Conservation (phyloP, 92 coral and sea anemone species). For the Meandrina meandrites region DNA sequence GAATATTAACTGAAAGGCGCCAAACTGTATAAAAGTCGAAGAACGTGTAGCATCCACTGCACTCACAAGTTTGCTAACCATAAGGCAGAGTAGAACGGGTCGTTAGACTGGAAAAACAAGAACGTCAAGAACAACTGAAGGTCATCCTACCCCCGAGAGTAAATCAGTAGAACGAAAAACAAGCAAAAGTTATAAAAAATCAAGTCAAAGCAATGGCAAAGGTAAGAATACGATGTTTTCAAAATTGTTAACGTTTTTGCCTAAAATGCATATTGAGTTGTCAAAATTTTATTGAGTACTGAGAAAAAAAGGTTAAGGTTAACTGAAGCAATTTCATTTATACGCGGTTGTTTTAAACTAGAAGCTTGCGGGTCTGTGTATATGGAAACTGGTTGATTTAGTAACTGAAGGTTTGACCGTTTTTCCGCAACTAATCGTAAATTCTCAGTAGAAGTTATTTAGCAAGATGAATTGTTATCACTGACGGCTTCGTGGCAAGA, state of each 20-base stretch:
- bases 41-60: background rate
- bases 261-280: background rate
- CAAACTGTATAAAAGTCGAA: background rate
- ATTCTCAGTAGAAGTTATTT: too few species aligned
- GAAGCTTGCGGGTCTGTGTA: too few species aligned
- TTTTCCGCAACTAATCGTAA: too few species aligned
- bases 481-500: too few species aligned
- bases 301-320: too few species aligned
- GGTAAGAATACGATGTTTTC: background rate
- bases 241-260: background rate
- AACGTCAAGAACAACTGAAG: background rate
- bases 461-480: too few species aligned
- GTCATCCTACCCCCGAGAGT: background rate
- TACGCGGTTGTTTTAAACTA: too few species aligned
- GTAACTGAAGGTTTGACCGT: too few species aligned
- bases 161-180: background rate
- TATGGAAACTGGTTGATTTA: too few species aligned
- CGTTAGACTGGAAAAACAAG: background rate
- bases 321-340: too few species aligned
- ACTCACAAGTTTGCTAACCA: background rate
- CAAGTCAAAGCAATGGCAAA: background rate
- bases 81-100: background rate
- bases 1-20: background rate
- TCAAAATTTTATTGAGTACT: background rate
- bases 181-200: background rate